Evolutionary conservation across 2,888 invertebrate genomes (phyloP).

Genomic region (Lordiphosa fenestrarum): DNA sequence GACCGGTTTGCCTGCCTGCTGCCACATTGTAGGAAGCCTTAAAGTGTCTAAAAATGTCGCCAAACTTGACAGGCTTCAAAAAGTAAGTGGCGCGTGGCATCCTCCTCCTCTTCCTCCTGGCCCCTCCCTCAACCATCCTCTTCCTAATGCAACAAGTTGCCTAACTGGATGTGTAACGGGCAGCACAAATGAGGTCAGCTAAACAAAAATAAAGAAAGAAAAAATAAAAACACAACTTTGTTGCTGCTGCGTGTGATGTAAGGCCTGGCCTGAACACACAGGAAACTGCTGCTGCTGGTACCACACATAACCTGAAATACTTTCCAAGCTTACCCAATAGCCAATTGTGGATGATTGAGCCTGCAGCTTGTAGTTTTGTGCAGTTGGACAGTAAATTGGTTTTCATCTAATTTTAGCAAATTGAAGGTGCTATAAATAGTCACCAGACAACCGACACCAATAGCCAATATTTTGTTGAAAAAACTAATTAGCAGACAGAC

Average conservation of each 20-base stretch:
- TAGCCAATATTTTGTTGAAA: too few species aligned
- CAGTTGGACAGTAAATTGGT: too few species aligned
- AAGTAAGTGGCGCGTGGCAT: constrained; percentile 33
- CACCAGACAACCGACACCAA: too few species aligned
- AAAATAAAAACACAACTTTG: constrained; percentile 25
- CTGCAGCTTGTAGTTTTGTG: too few species aligned
- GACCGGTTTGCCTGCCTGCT: constrained; percentile 10
- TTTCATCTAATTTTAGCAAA: too few species aligned
- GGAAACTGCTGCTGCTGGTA: constrained; percentile 21
- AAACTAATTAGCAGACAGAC: too few species aligned
- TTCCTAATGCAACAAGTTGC: constrained; percentile 62
- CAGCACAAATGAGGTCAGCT: constrained; percentile 57
- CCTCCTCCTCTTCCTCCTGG: constrained; percentile 15
- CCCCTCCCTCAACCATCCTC: constrained; percentile 13
- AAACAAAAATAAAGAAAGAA: too few species aligned
- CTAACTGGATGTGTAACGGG: constrained; percentile 52
- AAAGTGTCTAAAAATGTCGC: constrained; percentile 68
- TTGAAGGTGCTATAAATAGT: too few species aligned
- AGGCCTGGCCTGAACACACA: constrained; percentile 34
- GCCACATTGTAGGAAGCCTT: constrained; percentile 64
- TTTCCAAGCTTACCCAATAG: constrained; percentile 37
- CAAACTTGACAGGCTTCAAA: constrained; percentile 70
- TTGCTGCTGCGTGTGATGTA: constrained; percentile 53
- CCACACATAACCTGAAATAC: too few species aligned
- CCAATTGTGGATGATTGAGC: too few species aligned